Conservation (phyloP, 2,113 vertebrate genomes). For the Prionailurus viverrinus region DNA sequence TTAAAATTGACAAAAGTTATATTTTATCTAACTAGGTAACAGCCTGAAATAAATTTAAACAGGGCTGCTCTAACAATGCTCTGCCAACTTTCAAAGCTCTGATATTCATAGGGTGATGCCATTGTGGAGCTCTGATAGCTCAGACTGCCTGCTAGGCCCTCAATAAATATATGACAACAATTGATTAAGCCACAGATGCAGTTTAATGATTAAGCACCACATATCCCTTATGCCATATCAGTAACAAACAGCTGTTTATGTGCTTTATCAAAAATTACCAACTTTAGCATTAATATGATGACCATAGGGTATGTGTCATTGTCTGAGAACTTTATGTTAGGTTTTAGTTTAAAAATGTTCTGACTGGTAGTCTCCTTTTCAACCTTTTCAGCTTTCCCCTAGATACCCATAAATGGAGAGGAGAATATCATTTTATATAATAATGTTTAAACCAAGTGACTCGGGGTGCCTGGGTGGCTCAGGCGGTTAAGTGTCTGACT, state of each 20-base stretch:
- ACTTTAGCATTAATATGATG: constrained; percentile 32
- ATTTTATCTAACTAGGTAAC: constrained; percentile 68
- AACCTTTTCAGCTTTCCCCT: not conserved
- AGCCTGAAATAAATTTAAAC: constrained; percentile 67
- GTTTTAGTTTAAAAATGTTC: constrained; percentile 18
- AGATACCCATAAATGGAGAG: not conserved
- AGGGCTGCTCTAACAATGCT: constrained; percentile 7
- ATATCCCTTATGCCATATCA: not conserved
- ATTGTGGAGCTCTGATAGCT: constrained; percentile 40
- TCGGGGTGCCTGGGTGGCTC: not conserved
- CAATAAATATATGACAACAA: constrained; percentile 68
- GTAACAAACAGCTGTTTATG: constrained; percentile 56
- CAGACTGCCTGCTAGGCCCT: constrained; percentile 8
- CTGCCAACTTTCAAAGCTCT: constrained; percentile 50
- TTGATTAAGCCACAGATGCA: constrained; percentile 63
- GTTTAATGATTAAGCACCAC: constrained; percentile 51
- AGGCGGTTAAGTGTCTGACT: too few relatives aligned
- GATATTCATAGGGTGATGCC: constrained; percentile 27
- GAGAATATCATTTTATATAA: not conserved
- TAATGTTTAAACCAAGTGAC: not conserved
- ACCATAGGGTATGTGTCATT: not conserved
- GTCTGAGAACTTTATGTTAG: not conserved
- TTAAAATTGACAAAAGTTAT: constrained; percentile 71
- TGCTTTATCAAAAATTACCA: constrained; percentile 35
- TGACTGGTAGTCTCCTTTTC: not conserved